Evolutionary conservation across 2,888 invertebrate species (phyloP).

Genomic region (Bruchidius siliquastri): DNA sequence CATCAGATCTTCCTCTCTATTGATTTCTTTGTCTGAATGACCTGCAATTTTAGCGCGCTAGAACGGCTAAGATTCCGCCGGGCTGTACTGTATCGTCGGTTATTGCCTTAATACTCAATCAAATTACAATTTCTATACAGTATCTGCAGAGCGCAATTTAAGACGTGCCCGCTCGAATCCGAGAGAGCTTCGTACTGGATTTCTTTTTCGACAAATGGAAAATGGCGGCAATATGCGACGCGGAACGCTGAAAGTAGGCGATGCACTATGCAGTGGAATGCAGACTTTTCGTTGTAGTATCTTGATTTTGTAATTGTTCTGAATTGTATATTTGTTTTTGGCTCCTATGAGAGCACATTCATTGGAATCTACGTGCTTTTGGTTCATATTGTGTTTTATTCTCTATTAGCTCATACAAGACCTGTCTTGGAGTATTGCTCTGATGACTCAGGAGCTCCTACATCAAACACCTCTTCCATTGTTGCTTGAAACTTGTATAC

Average conservation of each 20-base stretch:
- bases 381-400: too few relatives aligned
- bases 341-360: too few relatives aligned
- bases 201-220: constrained; percentile 2
- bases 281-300: neutral
- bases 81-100: neutral
- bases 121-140: constrained; percentile 1
- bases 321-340: too few relatives aligned
- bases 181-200: constrained; percentile 1
- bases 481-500: too few relatives aligned
- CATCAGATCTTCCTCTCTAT: neutral
- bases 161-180: neutral
- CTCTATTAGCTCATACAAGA: too few relatives aligned
- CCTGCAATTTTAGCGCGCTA: neutral
- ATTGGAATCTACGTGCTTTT: too few relatives aligned
- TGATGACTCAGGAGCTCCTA: too few relatives aligned
- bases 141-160: constrained; percentile 1
- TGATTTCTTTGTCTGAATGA: neutral
- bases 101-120: constrained; percentile 1
- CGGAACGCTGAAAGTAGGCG: neutral
- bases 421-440: too few relatives aligned
- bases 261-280: neutral
- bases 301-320: neutral
- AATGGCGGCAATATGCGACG: neutral
- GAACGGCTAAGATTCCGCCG: neutral
- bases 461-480: too few relatives aligned